Evolutionary conservation across 2,797 vertebrate genomes (phyloP), one percentile per base, ranked within the genome.

Genomic region (Sebastes steindachneri): DNA sequence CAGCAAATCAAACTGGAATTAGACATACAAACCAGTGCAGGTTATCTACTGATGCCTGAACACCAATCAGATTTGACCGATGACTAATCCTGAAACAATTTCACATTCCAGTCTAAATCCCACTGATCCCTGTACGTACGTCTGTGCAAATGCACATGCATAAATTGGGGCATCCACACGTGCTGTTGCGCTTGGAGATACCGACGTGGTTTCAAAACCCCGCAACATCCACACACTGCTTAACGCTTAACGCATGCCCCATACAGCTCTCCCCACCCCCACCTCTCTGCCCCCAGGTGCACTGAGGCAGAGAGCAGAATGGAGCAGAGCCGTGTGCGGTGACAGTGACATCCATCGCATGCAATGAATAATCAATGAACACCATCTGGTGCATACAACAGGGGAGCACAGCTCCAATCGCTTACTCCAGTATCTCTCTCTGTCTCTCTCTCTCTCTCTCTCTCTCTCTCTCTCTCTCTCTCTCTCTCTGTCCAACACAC

Each of bases 321-420:
- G 87, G 90, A 93, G 90, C 88, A 72, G 86, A 91, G 89, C 92
- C 14, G 70, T 91, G 92, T 80, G 88, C 77, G 73, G 86, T 93
- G 94, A 95, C 94, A 94, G 94, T 94, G 93, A 94, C 95, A 95
- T 95, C 93, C 92, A 96, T 95, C 84, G 92, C 94, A 90, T 84
- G 91, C 91, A 89, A 96, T 96, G 95, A 96, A 96, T 96, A 96
- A 95, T 96, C 95, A 96, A 96, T 96, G 94, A 96, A 95, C 91
- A 94, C 96, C 95, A 96, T 96, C 96, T 95, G 96, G 91, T 90
- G 91, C 89, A 88, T 92, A 94, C 92, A 93, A 94, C 92, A 81
- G 90, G 89, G 92, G 93, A 93, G 91, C 90, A 72, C 82, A 88
- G 89, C 92, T 88, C 87, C 91, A 88, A 89, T 90, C 89, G 76